Evolutionary conservation across 2,888 invertebrate species (phyloP).

Genomic region (Cantharis rufa): DNA sequence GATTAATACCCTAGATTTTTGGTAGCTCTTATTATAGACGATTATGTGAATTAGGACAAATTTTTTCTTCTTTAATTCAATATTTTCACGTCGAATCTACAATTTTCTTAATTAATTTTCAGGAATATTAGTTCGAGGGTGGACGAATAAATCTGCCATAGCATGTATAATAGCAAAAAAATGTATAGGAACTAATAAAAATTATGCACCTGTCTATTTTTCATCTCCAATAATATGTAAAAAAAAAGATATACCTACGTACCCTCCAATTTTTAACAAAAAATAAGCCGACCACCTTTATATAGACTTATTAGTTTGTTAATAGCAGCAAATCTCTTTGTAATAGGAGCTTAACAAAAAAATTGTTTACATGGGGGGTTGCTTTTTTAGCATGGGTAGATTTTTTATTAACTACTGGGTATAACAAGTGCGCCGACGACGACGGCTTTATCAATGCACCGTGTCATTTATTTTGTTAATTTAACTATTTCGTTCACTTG

Average conservation of each 20-base stretch:
- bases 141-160: no score
- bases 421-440: conserved; percentile 10
- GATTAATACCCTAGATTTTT: conserved; percentile 46
- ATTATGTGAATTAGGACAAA: conserved; percentile 42
- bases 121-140: no score
- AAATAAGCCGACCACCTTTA: conserved; percentile 32
- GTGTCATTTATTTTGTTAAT: conserved; percentile 21
- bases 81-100: neutral
- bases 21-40: conserved; percentile 49
- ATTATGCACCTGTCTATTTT: conserved; percentile 35
- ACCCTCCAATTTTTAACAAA: conserved; percentile 20
- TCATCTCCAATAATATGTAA: neutral
- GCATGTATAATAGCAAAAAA: neutral
- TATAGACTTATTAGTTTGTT: conserved; percentile 39
- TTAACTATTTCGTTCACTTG: conserved; percentile 27
- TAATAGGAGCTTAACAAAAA: conserved; percentile 12
- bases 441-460: neutral
- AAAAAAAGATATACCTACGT: conserved; percentile 1
- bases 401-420: conserved; percentile 7
- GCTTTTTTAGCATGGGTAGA: conserved; percentile 5
- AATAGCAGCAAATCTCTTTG: conserved; percentile 17
- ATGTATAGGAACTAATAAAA: conserved; percentile 1
- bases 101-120: neutral
- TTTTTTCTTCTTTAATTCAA: neutral
- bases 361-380: conserved; percentile 7